A percentile compares a stretch with the other conserved stretches of the same genome.
These are phyloP conservation scores for Rhingia rostrata DNA, from an alignment of 2,888 invertebrate species.

Conservation along the genomic window DNA sequence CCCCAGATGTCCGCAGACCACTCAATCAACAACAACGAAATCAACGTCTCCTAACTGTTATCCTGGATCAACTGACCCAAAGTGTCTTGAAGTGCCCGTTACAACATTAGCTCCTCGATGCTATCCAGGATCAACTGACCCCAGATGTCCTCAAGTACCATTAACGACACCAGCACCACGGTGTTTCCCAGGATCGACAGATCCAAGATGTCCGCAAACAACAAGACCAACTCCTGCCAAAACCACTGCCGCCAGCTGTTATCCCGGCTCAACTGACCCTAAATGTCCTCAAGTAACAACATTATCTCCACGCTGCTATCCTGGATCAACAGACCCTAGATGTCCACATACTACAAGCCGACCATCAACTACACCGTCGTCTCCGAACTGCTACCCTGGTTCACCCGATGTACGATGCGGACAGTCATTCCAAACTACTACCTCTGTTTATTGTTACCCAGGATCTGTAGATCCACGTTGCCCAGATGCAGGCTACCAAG, in stretches of 20 bases:
- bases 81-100: constrained; percentile 19
- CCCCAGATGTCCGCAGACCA: constrained; percentile 57
- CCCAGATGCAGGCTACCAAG: constrained; percentile 77
- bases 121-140: constrained; percentile 77
- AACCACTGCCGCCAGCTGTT: constrained; percentile 74
- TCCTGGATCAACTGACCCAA: constrained; percentile 59
- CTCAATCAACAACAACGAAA: constrained; percentile 54
- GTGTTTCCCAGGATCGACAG: constrained; percentile 78
- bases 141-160: constrained; percentile 59
- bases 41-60: constrained; percentile 75
- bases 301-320: constrained; percentile 76
- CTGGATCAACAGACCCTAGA: constrained; percentile 79
- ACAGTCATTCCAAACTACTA: constrained; percentile 56
- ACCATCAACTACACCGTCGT: constrained; percentile 14
- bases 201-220: constrained; percentile 77
- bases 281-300: constrained; percentile 74
- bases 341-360: constrained; percentile 76
- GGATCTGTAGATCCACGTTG: constrained; percentile 82
- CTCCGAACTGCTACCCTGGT: constrained; percentile 77
- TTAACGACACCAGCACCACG: not conserved
- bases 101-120: constrained; percentile 77
- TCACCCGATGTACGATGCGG: constrained; percentile 76
- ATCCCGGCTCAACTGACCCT: constrained; percentile 76
- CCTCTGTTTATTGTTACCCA: constrained; percentile 79
- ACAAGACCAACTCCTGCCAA: constrained; percentile 75